Evolutionary conservation across 2,888 invertebrate species (phyloP).

Genomic region (Elysia crispata): DNA sequence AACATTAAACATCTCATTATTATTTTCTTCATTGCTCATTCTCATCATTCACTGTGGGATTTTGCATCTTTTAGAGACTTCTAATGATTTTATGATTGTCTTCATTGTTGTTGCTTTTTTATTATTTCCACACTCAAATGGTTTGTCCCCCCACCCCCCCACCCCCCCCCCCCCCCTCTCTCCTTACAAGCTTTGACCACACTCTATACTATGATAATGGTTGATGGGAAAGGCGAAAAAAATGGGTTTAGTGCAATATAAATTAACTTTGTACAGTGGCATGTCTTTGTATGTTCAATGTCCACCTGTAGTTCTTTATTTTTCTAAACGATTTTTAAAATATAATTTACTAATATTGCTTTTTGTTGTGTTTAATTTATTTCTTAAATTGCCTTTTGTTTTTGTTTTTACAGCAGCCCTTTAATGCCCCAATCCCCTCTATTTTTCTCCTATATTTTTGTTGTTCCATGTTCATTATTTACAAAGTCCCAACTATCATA

Average conservation of each 20-base stretch:
- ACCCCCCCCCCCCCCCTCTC: conserved; percentile 2
- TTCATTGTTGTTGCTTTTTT: too few relatives aligned
- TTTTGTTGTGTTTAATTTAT: not conserved
- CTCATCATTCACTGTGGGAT: conserved; percentile 12
- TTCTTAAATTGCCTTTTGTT: not conserved
- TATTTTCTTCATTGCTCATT: conserved; percentile 13
- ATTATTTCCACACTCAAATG: too few relatives aligned
- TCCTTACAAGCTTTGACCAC: not conserved
- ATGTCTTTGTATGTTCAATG: conserved; percentile 15
- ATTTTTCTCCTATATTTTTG: not conserved
- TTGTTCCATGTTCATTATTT: conserved; percentile 1
- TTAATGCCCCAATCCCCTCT: not conserved
- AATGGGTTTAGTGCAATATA: conserved; percentile 43
- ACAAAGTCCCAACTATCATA: not conserved
- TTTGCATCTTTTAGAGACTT: conserved; percentile 26
- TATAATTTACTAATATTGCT: not conserved
- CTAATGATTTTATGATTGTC: conserved; percentile 31
- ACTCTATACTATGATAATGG: not conserved
- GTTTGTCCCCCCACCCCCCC: not conserved
- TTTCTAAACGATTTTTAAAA: not conserved
- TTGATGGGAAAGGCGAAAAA: not conserved
- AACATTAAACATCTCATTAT: not conserved
- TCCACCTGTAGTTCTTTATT: not conserved
- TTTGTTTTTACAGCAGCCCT: not conserved
- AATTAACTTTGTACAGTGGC: conserved; percentile 18